Evolutionary conservation across 2,113 vertebrate genomes (phyloP), one percentile per base, ranked within the genome.

Genomic region (Charadrius vociferus): DNA sequence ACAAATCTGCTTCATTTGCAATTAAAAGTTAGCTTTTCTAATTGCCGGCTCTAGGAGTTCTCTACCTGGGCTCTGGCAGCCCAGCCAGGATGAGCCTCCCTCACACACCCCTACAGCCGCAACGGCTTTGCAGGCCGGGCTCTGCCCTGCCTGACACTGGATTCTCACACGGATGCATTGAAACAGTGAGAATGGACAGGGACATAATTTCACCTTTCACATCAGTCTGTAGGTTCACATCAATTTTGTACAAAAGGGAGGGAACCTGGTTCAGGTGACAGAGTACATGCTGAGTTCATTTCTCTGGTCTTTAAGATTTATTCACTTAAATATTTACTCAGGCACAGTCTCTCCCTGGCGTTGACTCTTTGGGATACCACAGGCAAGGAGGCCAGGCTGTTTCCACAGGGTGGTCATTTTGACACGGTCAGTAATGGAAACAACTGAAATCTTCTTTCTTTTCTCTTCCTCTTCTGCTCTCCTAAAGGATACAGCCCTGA

Each of bases 1-100:
- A 66, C 55, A 78, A 86, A 84, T 55, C 65, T 79, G n/a, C 49
- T 71, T 83, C 29, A 34, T 90, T 82, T 91, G 61, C 83, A 94
- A 67, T 52, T 89, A 56, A 84, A 97, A 93, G 67, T 18, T 29
- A 78, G 36, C 24, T 90, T 91, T 96, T 81, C 68, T 79, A 75
- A 61, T 63, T 94, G 63, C 24, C 90, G 81, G 29, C 37, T 88
- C 13, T 55, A 59, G 56, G 13, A 84, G n/a, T 66, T 73, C 36
- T 73, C 34, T 45, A 36, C 14, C 21, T 36, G 58, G 67, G 23
- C 36, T n/a, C 77, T 84, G 62, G 22, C 55, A 68, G 39, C 29
- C 50, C 56, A 90, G 24, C 3, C 27, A 58, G 53, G 29, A 47
- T 82, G 61, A 79, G 11, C 10, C 58, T 67, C 52, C 41, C 41